Percentiles rank a stretch among this genome's conserved stretches.
phyloP scores from a whole-genome alignment of 1,140 invertebrate species.

The Lordiphosa collinella region DNA sequence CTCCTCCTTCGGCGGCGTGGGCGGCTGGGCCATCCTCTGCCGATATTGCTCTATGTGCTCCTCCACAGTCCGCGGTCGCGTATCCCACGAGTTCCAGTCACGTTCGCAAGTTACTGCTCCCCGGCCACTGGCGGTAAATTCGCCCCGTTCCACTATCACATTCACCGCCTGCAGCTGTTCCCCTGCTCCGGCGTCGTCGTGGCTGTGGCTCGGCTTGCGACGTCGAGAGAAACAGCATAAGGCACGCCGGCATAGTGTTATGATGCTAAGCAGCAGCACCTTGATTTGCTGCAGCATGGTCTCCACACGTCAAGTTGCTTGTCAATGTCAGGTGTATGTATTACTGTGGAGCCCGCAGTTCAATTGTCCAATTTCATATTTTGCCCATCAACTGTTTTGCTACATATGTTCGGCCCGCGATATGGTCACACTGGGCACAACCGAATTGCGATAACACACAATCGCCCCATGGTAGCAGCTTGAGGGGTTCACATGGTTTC shows the following conservation, averaged over 20 bases:
- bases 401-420: too few species aligned
- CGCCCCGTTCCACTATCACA: constrained; percentile 42
- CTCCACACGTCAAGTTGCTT: not conserved
- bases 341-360: too few species aligned
- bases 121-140: constrained; percentile 18
- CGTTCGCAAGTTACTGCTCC: constrained; percentile 34
- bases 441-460: too few species aligned
- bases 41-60: constrained; percentile 79
- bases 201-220: constrained; percentile 59
- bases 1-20: constrained; percentile 68
- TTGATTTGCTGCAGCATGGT: constrained; percentile 71
- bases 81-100: constrained; percentile 79
- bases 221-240: constrained; percentile 75
- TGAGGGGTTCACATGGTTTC: too few species aligned
- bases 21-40: constrained; percentile 67
- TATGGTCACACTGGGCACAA: too few species aligned
- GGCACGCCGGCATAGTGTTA: constrained; percentile 66
- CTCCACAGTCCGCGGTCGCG: constrained; percentile 72
- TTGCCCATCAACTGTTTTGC: too few species aligned
- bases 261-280: constrained; percentile 61
- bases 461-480: too few species aligned
- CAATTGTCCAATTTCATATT: too few species aligned
- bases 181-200: not conserved
- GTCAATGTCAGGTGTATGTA: not conserved
- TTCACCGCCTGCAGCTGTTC: constrained; percentile 59